These are phyloP conservation scores for Chaenodraco wilsoni DNA, from an alignment of 2,797 vertebrate genomes.

Conservation along the genomic window DNA sequence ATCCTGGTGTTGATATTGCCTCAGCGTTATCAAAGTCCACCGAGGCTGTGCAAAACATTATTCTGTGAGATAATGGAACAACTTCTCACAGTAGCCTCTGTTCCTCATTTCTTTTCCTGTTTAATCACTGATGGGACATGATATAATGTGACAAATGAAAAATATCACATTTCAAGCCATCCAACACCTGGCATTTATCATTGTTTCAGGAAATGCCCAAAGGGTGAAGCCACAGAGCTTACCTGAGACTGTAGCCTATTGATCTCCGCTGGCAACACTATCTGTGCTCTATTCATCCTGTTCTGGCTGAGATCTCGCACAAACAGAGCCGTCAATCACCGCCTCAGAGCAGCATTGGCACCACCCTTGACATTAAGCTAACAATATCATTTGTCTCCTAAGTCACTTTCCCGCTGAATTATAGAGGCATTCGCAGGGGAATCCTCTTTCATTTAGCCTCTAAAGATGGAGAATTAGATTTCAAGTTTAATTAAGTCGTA, in stretches of 20 bases:
- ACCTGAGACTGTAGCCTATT: conserved; percentile 76
- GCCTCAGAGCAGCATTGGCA: conserved; percentile 51
- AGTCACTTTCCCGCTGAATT: conserved; percentile 66
- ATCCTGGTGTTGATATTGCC: conserved; percentile 75
- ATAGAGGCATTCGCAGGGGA: conserved; percentile 33
- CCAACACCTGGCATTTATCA: conserved; percentile 68
- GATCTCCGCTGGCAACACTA: conserved; percentile 75
- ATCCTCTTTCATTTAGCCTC: conserved; percentile 56
- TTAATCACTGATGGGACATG: conserved; percentile 77
- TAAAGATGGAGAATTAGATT: conserved; percentile 73
- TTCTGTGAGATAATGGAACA: conserved; percentile 74
- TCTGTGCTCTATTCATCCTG: conserved; percentile 74
- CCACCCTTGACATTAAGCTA: conserved; percentile 73
- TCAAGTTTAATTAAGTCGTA: conserved; percentile 75
- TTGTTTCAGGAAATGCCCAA: conserved; percentile 69
- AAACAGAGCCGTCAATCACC: conserved; percentile 79
- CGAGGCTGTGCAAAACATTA: conserved; percentile 71
- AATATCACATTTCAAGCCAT: conserved; percentile 71
- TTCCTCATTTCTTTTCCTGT: conserved; percentile 63
- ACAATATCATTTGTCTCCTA: conserved; percentile 72
- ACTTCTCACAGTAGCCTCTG: conserved; percentile 54
- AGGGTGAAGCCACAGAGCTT: conserved; percentile 69
- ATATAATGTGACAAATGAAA: conserved; percentile 77
- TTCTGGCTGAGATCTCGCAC: conserved; percentile 65
- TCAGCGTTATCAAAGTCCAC: conserved; percentile 72